phyloP scores from a whole-genome alignment of 1,140 invertebrate genomes.

The Leucophenga varia region DNA sequence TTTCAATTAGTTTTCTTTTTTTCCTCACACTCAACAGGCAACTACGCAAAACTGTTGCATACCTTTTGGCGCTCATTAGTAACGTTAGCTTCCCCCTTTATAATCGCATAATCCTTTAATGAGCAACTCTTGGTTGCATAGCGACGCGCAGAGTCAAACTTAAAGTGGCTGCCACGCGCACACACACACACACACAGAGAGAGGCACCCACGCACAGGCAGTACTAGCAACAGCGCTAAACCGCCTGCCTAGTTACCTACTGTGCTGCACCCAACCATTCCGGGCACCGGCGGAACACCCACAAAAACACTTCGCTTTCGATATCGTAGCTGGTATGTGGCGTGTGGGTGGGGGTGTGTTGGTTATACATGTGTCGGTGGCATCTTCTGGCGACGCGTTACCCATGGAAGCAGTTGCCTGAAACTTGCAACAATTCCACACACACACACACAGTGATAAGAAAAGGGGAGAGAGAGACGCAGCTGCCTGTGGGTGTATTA shows the following conservation, averaged over 20 bases:
- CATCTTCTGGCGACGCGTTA: conserved; percentile 3
- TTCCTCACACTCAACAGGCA: too few relatives aligned
- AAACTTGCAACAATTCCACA: conserved; percentile 34
- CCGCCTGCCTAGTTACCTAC: too few relatives aligned
- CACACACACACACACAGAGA: conserved; percentile 6
- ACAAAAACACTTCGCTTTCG: conserved; percentile 47
- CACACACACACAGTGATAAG: neutral
- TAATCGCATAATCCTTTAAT: too few relatives aligned
- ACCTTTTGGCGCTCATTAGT: too few relatives aligned
- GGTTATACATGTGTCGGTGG: neutral
- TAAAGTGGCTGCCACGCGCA: conserved; percentile 4
- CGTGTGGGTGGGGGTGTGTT: neutral
- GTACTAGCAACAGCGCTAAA: too few relatives aligned
- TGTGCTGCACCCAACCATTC: too few relatives aligned
- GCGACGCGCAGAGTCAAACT: too few relatives aligned
- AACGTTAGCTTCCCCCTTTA: too few relatives aligned
- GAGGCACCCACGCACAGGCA: conserved; percentile 12
- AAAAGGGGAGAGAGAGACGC: neutral
- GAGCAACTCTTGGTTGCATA: too few relatives aligned
- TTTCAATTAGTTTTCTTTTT: too few relatives aligned
- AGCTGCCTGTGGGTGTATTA: neutral
- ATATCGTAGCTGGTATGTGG: conserved; percentile 27
- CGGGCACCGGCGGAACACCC: too few relatives aligned
- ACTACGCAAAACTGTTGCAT: too few relatives aligned
- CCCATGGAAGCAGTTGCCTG: conserved; percentile 16